Evolutionary conservation across 2,113 vertebrate species (phyloP).

Genomic region (Leucopsar rothschildi): DNA sequence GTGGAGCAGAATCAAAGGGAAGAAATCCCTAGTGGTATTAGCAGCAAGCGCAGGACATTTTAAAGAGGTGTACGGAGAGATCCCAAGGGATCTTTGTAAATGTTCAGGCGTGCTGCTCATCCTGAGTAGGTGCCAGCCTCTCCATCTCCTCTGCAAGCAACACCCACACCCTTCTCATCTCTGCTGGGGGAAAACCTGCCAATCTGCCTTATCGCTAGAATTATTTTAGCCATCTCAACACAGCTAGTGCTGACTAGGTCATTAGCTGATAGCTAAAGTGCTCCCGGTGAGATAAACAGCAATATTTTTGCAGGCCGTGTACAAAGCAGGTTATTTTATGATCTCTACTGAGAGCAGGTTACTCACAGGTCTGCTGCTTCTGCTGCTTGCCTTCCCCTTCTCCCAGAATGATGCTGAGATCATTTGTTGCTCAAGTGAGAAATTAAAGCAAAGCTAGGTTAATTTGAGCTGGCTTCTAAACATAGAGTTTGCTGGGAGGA

Average conservation of each 20-base stretch:
- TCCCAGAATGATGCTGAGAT: not conserved
- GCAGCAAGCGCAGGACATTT: slow-evolving; percentile 36
- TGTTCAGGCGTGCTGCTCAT: not conserved
- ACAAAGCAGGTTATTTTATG: not conserved
- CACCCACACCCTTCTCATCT: not conserved
- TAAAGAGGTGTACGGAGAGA: not conserved
- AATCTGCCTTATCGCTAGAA: not conserved
- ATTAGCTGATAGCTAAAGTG: not conserved
- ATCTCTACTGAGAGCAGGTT: not conserved
- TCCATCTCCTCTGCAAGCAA: not conserved
- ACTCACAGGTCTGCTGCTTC: not conserved
- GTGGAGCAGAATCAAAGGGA: slow-evolving; percentile 29
- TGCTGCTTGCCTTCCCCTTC: not conserved
- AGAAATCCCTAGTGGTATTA: slow-evolving; percentile 36
- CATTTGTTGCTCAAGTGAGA: not conserved
- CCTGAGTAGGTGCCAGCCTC: not conserved
- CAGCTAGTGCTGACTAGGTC: not conserved
- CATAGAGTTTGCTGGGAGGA: not conserved
- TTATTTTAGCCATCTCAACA: slow-evolving; percentile 7
- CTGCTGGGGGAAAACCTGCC: not conserved
- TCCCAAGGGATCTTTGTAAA: not conserved
- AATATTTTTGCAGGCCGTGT: not conserved
- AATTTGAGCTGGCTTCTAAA: slow-evolving; percentile 35
- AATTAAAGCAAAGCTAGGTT: slow-evolving; percentile 36
- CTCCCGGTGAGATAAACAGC: not conserved